Evolutionary conservation across 2,797 vertebrate genomes (phyloP).

Genomic region (Chrosomus eos): DNA sequence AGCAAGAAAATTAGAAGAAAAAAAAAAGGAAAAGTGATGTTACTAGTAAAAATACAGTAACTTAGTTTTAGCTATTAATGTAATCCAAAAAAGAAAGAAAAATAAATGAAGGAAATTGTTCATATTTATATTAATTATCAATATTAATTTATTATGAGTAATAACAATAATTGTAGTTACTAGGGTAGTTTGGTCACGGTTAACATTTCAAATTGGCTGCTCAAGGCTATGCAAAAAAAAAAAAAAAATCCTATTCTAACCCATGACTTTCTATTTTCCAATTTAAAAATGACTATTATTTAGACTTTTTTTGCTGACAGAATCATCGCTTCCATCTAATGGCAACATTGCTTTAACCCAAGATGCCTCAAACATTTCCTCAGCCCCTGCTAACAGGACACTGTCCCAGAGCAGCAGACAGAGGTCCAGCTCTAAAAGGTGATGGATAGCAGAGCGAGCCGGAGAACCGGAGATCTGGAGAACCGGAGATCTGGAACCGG

Average conservation of each 20-base stretch:
- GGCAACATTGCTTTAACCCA: conserved; percentile 13
- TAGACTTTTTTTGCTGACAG: not conserved
- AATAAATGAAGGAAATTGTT: not conserved
- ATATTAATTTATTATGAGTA: not conserved
- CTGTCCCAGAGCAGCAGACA: conserved; percentile 16
- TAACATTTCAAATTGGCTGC: not conserved
- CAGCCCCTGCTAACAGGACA: conserved; percentile 2
- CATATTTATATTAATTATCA: too few relatives aligned
- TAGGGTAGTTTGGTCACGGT: not conserved
- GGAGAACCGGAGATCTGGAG: conserved; percentile 12
- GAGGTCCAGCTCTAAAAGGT: conserved; percentile 18
- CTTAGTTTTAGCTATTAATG: not conserved
- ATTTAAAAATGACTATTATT: not conserved
- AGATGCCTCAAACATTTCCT: conserved; percentile 2
- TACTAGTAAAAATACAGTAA: not conserved
- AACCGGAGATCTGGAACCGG: conserved; percentile 43
- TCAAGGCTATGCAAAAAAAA: not conserved
- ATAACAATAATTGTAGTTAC: not conserved
- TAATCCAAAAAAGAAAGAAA: not conserved
- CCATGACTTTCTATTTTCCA: not conserved
- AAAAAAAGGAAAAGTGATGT: not conserved
- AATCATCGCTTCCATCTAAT: not conserved
- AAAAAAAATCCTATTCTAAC: not conserved
- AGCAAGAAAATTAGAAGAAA: too few relatives aligned
- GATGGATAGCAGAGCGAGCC: conserved; percentile 50